Percentiles rank a stretch among this genome's conserved stretches.
phyloP scores from a whole-genome alignment of 2,113 vertebrate species.

The Phalacrocorax aristotelis region DNA sequence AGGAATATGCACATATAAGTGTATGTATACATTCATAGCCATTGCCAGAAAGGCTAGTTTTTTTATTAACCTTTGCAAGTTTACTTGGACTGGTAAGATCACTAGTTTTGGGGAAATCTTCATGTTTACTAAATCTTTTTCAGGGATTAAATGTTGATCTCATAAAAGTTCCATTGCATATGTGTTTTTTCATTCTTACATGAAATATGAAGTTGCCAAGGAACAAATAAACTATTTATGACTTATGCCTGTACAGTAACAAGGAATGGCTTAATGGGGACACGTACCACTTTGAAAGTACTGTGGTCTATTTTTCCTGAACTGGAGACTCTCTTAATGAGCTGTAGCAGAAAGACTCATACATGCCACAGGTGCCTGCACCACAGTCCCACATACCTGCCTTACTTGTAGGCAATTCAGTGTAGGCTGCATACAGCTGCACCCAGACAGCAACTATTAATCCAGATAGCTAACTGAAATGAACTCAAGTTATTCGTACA shows the following conservation, averaged over 20 bases:
- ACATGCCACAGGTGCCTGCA: neutral
- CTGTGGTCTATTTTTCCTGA: neutral
- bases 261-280: constrained; percentile 32
- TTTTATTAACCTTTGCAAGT: neutral
- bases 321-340: neutral
- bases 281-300: neutral
- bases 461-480: neutral
- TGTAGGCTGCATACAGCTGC: neutral
- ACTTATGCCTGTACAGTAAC: constrained; percentile 12
- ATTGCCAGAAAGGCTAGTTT: neutral
- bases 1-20: neutral
- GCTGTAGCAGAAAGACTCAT: neutral
- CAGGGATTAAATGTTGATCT: neutral
- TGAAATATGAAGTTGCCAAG: constrained; percentile 9
- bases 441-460: neutral
- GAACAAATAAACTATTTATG: constrained; percentile 54
- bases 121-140: neutral
- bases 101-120: neutral
- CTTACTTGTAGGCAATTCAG: neutral
- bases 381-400: neutral
- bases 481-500: neutral
- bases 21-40: neutral
- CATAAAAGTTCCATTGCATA: neutral
- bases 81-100: neutral
- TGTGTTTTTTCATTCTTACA: neutral